phyloP scores from a whole-genome alignment of 2,888 invertebrate species.

The Scaeva pyrastri region DNA sequence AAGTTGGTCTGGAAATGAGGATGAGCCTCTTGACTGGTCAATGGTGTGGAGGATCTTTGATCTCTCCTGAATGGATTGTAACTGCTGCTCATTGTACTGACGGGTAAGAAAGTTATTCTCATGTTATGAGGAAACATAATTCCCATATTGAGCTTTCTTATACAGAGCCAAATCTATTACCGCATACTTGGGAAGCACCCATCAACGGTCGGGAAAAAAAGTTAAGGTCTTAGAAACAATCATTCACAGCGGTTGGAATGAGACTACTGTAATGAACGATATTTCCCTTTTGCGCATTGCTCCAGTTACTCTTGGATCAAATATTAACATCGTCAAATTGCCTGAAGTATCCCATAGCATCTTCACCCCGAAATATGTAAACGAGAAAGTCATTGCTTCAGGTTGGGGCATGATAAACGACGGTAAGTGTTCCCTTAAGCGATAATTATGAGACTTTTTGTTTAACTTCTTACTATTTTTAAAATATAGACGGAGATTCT shows the following conservation, averaged over 20 bases:
- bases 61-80: conserved; percentile 77
- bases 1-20: conserved; percentile 52
- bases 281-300: conserved; percentile 28
- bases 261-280: neutral
- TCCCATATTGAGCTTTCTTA: neutral
- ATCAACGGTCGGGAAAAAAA: neutral
- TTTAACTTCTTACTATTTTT: neutral
- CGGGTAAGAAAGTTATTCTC: neutral
- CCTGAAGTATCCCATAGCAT: neutral
- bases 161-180: neutral
- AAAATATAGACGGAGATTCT: neutral
- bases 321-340: neutral
- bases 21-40: conserved; percentile 40
- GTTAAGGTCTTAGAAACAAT: conserved; percentile 18
- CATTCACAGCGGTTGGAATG: neutral
- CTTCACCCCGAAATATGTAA: neutral
- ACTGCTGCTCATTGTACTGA: conserved; percentile 79
- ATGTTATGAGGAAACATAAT: too few relatives aligned
- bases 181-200: conserved; percentile 29
- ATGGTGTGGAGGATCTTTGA: conserved; percentile 69
- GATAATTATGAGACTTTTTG: too few relatives aligned
- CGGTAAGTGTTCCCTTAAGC: conserved; percentile 14
- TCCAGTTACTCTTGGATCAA: neutral
- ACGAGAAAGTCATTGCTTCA: conserved; percentile 24
- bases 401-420: conserved; percentile 58